These are phyloP conservation scores for Choloepus didactylus DNA, from an alignment of 2,797 vertebrate species.

Conservation along the genomic window DNA sequence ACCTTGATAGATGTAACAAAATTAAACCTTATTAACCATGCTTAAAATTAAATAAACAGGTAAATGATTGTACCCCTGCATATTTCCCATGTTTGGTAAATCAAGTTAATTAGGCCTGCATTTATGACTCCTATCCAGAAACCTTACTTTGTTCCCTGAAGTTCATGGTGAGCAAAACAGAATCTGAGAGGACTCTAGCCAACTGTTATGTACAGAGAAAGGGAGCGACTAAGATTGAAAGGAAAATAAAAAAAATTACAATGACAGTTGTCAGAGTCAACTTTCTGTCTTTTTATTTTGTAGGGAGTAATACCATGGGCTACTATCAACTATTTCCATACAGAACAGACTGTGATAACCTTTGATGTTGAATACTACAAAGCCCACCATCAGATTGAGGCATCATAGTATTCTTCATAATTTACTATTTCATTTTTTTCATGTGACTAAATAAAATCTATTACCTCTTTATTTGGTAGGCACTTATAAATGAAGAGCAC, in stretches of 20 bases:
- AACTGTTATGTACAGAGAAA: neutral
- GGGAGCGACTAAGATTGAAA: neutral
- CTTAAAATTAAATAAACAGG: conserved; percentile 7
- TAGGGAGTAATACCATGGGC: neutral
- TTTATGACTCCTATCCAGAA: neutral
- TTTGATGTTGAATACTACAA: neutral
- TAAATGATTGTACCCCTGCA: neutral
- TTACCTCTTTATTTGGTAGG: neutral
- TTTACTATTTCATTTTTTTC: conserved; percentile 19
- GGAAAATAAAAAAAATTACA: neutral
- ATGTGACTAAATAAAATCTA: conserved; percentile 37
- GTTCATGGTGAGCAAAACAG: neutral
- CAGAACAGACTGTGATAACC: neutral
- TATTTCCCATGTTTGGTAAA: neutral
- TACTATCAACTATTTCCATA: neutral
- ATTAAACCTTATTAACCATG: neutral
- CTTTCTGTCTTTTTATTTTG: neutral
- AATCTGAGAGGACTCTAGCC: neutral
- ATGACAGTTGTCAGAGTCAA: neutral
- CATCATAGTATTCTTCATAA: neutral
- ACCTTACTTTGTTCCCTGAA: neutral
- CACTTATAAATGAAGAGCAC: conserved; percentile 58
- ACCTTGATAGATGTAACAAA: neutral
- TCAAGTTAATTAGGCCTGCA: neutral
- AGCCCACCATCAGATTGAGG: neutral